Base-by-base conservation (phyloP, 2,888 invertebrate species). In the Chamaedrilus cognettii region DNA sequence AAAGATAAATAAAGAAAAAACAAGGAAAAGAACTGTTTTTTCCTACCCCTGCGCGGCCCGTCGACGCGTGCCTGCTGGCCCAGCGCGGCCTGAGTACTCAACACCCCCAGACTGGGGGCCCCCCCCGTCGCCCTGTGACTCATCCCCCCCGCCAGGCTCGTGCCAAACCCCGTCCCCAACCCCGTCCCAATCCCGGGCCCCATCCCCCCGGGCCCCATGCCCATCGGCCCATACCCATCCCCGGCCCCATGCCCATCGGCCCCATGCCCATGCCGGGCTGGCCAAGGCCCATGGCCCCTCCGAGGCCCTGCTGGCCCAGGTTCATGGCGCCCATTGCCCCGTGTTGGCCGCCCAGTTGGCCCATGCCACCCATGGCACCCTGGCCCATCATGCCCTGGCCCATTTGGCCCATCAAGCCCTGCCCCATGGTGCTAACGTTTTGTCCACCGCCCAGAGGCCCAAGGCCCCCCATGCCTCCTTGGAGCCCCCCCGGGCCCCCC, bases 81-180 rank as follows among this genome's bases (percentile, higher is more conserved):
- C 28, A 65, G 52, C 26, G 65, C 67, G 7, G 66, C 76, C 63
- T 76, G 75, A 19, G 74, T 72, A 67, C 75, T 77, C 51, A 79
- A 73, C 2, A 70, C 72, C 19, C 75, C 76, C 35, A 78, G 70
- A 19, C 76, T 72, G 56, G 75, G 77, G 26, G 76, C 72, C 28
- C 75, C 70, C n/a, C 75, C 70, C 31, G 75, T 72, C 26, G 74
- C 69, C 26, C 75, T 70, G 30, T 75, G 61, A 50, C 32, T 31
- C 62, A 62, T 62, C 2, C 65, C 65, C 26, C 49, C 42, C 19
- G 23, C 49, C 26, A 34, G 26, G 33, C 49, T 30, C 5, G 62
- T 42, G 19, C 60, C 60, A 51, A 62, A 62, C 49, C 62, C 62
- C 30, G 62, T 62, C n/a, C 62, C 62, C 30, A 62, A 51, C 26